phyloP scores from a whole-genome alignment of 2,113 vertebrate genomes.

The Verasper variegatus region DNA sequence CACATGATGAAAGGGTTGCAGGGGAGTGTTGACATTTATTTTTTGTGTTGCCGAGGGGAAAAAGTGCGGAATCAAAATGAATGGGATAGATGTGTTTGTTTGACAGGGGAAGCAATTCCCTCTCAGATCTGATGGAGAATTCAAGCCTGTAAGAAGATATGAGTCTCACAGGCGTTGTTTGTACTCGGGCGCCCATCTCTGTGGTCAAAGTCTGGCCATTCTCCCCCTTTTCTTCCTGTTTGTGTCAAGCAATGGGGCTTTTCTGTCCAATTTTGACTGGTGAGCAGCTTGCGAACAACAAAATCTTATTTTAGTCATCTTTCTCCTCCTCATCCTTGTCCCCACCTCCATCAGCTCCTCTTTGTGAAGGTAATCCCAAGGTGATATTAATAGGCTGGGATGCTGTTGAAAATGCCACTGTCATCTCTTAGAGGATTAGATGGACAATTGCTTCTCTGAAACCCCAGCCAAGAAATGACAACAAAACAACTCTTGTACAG shows the following conservation, averaged over 20 bases:
- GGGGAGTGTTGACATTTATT: slow-evolving; percentile 70
- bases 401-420: slow-evolving; percentile 58
- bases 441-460: slow-evolving; percentile 56
- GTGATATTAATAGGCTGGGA: slow-evolving; percentile 64
- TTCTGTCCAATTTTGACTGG: background rate
- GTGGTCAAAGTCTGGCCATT: background rate
- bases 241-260: background rate
- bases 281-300: slow-evolving; percentile 23
- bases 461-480: slow-evolving; percentile 47
- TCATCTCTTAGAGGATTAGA: slow-evolving; percentile 68
- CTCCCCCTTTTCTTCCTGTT: slow-evolving; percentile 8
- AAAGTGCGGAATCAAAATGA: slow-evolving; percentile 45
- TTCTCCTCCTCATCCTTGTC: slow-evolving; percentile 12
- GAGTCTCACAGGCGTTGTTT: slow-evolving; percentile 15
- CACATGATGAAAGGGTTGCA: slow-evolving; percentile 62
- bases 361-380: slow-evolving; percentile 72
- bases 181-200: background rate
- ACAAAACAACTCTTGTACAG: slow-evolving; percentile 46
- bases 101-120: slow-evolving; percentile 30
- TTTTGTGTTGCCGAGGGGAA: slow-evolving; percentile 40
- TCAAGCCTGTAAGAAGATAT: slow-evolving; percentile 21
- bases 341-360: slow-evolving; percentile 33
- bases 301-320: slow-evolving; percentile 46
- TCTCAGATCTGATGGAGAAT: slow-evolving; percentile 38
- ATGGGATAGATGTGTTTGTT: slow-evolving; percentile 54